Percentiles rank a stretch among this genome's conserved stretches.
Evolutionary conservation across 1,140 invertebrate genomes (phyloP).

Genomic region (Drosophila rufa): DNA sequence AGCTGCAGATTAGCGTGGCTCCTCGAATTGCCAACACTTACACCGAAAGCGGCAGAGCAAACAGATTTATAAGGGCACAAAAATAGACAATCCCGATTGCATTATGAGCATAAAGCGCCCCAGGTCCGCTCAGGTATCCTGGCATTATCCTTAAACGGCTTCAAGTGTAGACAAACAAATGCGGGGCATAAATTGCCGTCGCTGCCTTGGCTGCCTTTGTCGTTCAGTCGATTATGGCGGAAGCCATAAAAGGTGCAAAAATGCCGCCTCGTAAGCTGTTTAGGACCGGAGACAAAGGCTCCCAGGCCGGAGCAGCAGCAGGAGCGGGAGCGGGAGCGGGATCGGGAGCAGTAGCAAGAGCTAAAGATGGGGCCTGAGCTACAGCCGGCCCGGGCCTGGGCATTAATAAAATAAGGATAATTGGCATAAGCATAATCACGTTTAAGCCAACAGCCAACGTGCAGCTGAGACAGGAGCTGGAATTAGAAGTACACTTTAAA

Average conservation of each 20-base stretch:
- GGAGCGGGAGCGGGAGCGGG: background rate
- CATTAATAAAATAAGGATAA: slow-evolving; percentile 84
- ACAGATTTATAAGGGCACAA: slow-evolving; percentile 50
- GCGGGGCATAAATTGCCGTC: slow-evolving; percentile 68
- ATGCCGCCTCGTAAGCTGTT: slow-evolving; percentile 68
- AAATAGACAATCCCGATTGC: slow-evolving; percentile 63
- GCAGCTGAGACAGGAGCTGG: slow-evolving; percentile 62
- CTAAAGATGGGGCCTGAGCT: background rate
- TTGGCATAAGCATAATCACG: slow-evolving; percentile 83
- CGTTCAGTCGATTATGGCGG: slow-evolving; percentile 69
- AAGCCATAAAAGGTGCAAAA: slow-evolving; percentile 82
- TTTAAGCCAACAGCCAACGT: slow-evolving; percentile 77
- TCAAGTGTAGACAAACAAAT: slow-evolving; percentile 69
- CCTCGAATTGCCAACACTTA: slow-evolving; percentile 51
- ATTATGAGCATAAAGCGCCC: slow-evolving; percentile 53
- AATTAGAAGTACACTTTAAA: slow-evolving; percentile 34
- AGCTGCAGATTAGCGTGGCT: slow-evolving; percentile 50
- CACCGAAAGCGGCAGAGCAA: slow-evolving; percentile 32
- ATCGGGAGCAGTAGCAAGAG: background rate
- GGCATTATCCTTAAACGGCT: slow-evolving; percentile 71
- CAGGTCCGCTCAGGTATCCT: slow-evolving; percentile 31
- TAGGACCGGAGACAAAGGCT: slow-evolving; percentile 49
- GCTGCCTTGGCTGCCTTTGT: slow-evolving; percentile 31
- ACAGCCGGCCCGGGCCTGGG: slow-evolving; percentile 31
- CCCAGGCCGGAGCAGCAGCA: slow-evolving; percentile 6